These are phyloP conservation scores for Zapus hudsonius DNA, from an alignment of 2,113 vertebrate species.

Conservation along the genomic window DNA sequence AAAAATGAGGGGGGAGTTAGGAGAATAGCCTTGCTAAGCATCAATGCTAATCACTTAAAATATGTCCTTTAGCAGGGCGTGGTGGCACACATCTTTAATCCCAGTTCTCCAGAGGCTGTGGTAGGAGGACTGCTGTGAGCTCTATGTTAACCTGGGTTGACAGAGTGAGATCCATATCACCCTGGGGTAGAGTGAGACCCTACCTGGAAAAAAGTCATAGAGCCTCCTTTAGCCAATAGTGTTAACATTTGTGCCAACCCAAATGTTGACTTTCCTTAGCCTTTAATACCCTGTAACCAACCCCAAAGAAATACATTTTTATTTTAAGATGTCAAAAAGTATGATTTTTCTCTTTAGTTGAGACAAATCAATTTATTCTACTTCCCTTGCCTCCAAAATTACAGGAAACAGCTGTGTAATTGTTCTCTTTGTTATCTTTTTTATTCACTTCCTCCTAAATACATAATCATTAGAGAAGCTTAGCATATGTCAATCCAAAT, in stretches of 20 bases:
- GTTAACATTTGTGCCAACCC: fast-evolving
- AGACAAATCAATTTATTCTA: background rate
- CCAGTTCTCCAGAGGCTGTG: no score
- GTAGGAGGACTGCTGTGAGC: no score
- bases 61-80: background rate
- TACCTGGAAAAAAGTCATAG: background rate
- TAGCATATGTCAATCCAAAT: background rate
- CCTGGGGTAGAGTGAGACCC: no score
- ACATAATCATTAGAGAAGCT: background rate
- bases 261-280: background rate
- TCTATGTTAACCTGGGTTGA: no score
- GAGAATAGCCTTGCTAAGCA: background rate
- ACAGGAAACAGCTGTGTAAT: background rate
- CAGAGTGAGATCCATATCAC: no score
- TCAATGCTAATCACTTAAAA: background rate
- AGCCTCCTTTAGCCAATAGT: background rate
- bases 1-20: no score
- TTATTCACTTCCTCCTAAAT: background rate
- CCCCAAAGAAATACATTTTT: background rate
- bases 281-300: background rate
- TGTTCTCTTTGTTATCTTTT: background rate
- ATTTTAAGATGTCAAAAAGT: background rate
- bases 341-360: background rate
- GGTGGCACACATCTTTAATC: no score
- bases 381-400: background rate